Conservation (phyloP, 2,888 invertebrate species). For the Zhengitettix transpicula region DNA sequence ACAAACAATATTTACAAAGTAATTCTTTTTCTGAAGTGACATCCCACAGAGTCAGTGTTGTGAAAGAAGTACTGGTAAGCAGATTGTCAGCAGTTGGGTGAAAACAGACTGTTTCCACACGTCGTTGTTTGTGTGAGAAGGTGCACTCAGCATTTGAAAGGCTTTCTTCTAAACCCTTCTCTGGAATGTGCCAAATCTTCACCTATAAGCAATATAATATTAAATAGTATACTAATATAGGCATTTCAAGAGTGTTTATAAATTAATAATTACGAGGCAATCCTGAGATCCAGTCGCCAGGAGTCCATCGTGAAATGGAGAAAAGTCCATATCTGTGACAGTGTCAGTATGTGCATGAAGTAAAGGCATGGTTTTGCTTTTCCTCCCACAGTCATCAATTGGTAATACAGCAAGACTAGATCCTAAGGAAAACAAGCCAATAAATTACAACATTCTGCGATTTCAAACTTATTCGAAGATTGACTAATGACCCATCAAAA, state of each 20-base stretch:
- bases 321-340: constrained; percentile 88
- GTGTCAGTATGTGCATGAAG: constrained; percentile 77
- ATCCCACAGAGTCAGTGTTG: constrained; percentile 73
- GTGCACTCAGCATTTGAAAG: constrained; percentile 63
- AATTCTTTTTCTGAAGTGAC: constrained; percentile 65
- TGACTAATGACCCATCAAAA: neutral
- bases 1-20: constrained; percentile 39
- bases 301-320: constrained; percentile 86
- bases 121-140: constrained; percentile 64
- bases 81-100: constrained; percentile 82
- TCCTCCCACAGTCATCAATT: constrained; percentile 73
- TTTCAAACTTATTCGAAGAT: neutral
- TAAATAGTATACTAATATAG: too few species aligned
- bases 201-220: neutral
- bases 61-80: constrained; percentile 71
- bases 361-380: constrained; percentile 74
- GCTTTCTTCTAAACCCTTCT: constrained; percentile 58
- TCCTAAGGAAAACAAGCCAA: constrained; percentile 29
- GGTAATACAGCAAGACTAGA: constrained; percentile 81
- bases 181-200: constrained; percentile 76
- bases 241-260: neutral
- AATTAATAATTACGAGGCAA: constrained; percentile 42
- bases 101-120: constrained; percentile 80
- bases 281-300: constrained; percentile 82
- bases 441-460: too few species aligned